Conservation (phyloP, 1,140 invertebrate species). For the Drosophila lacertosa region DNA sequence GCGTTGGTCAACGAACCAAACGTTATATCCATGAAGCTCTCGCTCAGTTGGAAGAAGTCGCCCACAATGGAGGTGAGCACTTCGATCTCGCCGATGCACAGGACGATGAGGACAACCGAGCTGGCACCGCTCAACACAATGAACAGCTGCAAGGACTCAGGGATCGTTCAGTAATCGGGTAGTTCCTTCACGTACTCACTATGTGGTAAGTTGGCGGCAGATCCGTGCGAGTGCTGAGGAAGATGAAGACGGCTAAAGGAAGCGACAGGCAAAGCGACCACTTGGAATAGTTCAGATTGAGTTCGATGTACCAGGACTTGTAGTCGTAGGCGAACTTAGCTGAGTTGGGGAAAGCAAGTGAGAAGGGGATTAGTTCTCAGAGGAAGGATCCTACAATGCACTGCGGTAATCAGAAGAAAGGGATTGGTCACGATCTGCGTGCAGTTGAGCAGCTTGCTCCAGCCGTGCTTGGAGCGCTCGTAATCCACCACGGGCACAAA, state of each 20-base stretch:
- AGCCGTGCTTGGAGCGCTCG: constrained; percentile 53
- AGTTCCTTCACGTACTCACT: constrained; percentile 18
- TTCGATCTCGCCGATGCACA: constrained; percentile 57
- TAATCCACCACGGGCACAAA: constrained; percentile 55
- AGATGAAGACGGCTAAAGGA: constrained; percentile 37
- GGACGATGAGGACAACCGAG: constrained; percentile 20
- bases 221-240: constrained; percentile 50
- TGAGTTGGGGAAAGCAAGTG: background rate
- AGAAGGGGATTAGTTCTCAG: background rate
- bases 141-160: constrained; percentile 7
- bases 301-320: constrained; percentile 19
- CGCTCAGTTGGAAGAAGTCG: constrained; percentile 18
- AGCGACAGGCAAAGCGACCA: constrained; percentile 43
- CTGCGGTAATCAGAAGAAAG: constrained; percentile 9
- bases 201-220: constrained; percentile 52
- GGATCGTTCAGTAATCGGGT: too few species aligned
- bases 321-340: constrained; percentile 15
- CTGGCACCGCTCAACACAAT: background rate
- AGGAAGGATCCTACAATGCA: constrained; percentile 25
- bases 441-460: constrained; percentile 68
- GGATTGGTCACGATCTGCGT: constrained; percentile 53
- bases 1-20: constrained; percentile 37
- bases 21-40: constrained; percentile 39
- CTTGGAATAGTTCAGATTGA: background rate
- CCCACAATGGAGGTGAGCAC: constrained; percentile 45